Base-by-base conservation (phyloP, 1,140 invertebrate species). In the Cardiocondyla obscurior region DNA sequence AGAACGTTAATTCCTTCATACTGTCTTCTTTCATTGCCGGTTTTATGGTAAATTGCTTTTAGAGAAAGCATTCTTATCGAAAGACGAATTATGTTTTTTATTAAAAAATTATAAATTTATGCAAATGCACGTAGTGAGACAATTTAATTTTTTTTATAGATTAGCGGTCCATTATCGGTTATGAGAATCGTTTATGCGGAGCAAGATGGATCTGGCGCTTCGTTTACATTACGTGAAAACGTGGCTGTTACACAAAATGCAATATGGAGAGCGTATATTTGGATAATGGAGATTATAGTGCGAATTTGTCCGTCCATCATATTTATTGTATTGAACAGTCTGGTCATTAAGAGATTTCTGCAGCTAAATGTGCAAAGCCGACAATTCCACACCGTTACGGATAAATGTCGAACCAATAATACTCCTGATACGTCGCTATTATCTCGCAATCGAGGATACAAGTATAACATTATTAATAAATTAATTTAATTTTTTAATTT, bases 361-460 rank as follows among this genome's bases (percentile, higher is more conserved):
- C 85, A 86, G 0, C 10, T 86, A 5, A 86, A 86, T 19, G 79
- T n/a, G 10, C 85, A 77, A 33, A 83, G 51, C 4, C 73, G 49
- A 28, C 79, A 86, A 19, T 86, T 86, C 28, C 70, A 86, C 8
- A 73, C 62, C 10, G 79, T 79, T 57, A 51, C 79, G 0, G 70
- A 86, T 5, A 86, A 86, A 14, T 83, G 70, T 16, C 85, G 84
- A 12, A 55, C 62, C 1, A 39, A 73, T 12, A 85, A 86, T 7
- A 46, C 73, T 16, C 79, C 70, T 1, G 85, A 86, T 1, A 70
- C 70, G 0, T 77, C 84, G 19, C 16, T 86, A 36, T 46, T 86
- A 8, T 77, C 79, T n/a, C 85, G 84, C 8, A 86, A 86, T 36
- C 79, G 84, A 28, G 84, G 84, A 51, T 86, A 86, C 33, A 86